Base-by-base conservation (phyloP, 2,888 invertebrate genomes). In the Phoronis australis region DNA sequence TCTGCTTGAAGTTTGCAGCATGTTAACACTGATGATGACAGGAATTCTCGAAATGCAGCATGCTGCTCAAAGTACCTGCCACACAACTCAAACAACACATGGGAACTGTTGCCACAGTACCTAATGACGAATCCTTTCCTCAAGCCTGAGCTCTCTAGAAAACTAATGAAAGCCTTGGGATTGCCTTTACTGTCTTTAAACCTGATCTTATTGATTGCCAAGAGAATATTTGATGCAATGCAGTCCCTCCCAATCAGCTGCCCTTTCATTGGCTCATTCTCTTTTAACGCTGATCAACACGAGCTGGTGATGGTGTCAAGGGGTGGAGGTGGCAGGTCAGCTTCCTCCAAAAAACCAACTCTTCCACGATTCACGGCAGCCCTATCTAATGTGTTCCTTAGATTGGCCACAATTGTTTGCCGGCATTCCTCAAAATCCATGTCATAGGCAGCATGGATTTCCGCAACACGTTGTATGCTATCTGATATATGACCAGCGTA, bases 321-420 rank as follows among this genome's bases (percentile, higher is more conserved):
- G 48, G 48, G 24, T 52, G 54, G 6, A 55, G 37, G 26, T 55
- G 49, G 38, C 52, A 52, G 42, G 52, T 55, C 22, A 53, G 23
- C 21, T 5, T 40, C 43, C 12, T 35, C 31, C 9, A 55, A n/a
- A 4, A 37, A 21, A 4, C 21, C 1, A 25, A 55, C 42, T 15
- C 52, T 35, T n/a, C 50, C 52, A 37, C 45, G 42, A 27, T 55
- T 55, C 1, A 40, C 50, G 9, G 47, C 50, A 37, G 20, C 24
- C 24, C 53, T 39, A 44, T 55, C 55, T 53, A 54, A 42, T 1
- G 47, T 42, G 41, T 54, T 54, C 23, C 43, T 22, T 12, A 54
- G 49, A 42, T 52, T 41, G n/a, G n/a, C 18, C 22, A 54, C 46
- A 4, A 54, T 42, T 3, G 20, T 20, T 35, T 24, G 3, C 22